Evolutionary conservation across 1,140 invertebrate species (phyloP).

Genomic region (Saxidomus purpurata): DNA sequence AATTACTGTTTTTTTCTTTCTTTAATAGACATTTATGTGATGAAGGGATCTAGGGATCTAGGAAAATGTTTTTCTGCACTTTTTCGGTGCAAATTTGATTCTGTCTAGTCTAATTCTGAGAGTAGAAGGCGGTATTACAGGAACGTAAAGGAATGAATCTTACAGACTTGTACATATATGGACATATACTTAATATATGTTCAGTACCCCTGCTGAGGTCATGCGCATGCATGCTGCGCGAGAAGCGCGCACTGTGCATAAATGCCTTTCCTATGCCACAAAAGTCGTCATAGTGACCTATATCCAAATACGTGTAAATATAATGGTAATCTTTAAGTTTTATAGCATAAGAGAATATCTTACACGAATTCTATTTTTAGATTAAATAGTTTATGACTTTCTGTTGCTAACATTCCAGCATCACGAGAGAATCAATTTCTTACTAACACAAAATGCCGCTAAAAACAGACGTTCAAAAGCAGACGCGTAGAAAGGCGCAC

Average conservation of each 20-base stretch:
- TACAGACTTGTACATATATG: conserved; percentile 11
- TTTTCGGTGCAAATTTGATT: no score
- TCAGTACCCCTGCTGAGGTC: neutral
- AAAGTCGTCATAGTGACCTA: conserved; percentile 15
- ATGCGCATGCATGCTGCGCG: conserved; percentile 15
- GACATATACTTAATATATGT: conserved; percentile 6
- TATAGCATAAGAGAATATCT: neutral
- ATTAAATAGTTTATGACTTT: neutral
- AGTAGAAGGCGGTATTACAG: no score
- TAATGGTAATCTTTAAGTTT: neutral
- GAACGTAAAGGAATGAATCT: no score
- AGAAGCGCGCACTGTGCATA: conserved; percentile 4
- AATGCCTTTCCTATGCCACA: neutral
- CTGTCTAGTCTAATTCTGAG: no score
- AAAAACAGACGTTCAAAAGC: neutral
- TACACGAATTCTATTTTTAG: neutral
- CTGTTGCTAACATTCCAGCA: neutral
- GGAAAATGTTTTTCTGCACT: no score
- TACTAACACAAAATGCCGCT: neutral
- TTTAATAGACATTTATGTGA: no score
- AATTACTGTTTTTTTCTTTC: no score
- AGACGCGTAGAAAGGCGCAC: neutral
- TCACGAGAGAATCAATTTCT: neutral
- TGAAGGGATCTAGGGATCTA: no score
- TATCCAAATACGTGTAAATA: neutral